Evolutionary conservation across 1,140 invertebrate genomes (phyloP), one percentile per base, ranked within the genome.

Genomic region (Dolichoris vasculosae): DNA sequence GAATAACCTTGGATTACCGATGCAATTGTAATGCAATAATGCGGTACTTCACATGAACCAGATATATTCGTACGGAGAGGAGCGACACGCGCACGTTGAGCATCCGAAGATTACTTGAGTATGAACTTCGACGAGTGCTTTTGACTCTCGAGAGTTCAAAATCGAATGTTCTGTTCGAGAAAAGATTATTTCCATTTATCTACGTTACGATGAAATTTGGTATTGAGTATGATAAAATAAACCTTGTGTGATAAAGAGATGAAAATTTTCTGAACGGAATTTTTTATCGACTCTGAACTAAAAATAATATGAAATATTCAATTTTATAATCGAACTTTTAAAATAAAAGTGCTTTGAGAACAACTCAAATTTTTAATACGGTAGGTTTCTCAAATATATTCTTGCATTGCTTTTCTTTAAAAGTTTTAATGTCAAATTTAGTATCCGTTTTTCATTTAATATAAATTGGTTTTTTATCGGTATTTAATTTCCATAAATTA

Each of bases 51-150:
- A 35, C 11, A 30, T 55, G 35, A 69, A 17, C 35, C 48, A 30
- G 38, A 35, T 11, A 30, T 23, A 79, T n/a, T 43, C 43, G 32
- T 40, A 38, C 23, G 35, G 43, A 35, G 59, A 67, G 43, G 51
- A 86, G 83, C 51, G 51, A 84, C 48, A 32, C 79, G 55, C 78
- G 82, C 71, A 64, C 8, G 30, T 2, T 32, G 32, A 78, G 76
- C 63, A 51, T 32, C 46, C 32, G 3, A 20, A 43, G 78, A 67
- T 81, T 81, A 69, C 43, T 81, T 23, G 38, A 67, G 35, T 26
- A 81, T 67, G 23, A 48, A 81, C 59, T 81, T 81, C n/a, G 63
- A 64, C 38, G 35, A 67, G 63, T 79, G 77, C 51, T 63, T 63
- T 35, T 79, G 32, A 63, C 77, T 63, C 48, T 77, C 35, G n/a